Base-by-base conservation (phyloP, 2,888 invertebrate genomes). In the Hydroisotoma schaefferi region DNA sequence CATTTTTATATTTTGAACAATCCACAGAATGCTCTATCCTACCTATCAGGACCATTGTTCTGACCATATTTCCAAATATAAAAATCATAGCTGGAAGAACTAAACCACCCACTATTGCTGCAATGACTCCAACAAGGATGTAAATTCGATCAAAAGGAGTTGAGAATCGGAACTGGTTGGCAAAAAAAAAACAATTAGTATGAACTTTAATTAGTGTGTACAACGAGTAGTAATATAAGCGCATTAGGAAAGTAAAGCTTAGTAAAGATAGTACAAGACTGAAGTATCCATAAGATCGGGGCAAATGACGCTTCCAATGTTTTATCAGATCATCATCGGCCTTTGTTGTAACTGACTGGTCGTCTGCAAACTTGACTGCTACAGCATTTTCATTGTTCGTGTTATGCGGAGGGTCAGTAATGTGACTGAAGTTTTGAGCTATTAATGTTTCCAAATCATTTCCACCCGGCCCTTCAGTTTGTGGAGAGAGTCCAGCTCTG, bases 31-130 rank as follows among this genome's bases (percentile, higher is more conserved):
- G 40, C 5, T 15, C 4, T 5, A 40, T 40, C 10, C 38, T 37
- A n/a, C 15, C 10, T 6, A 48, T 28, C 15, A 23, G 18, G 15
- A 29, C 8, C 27, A 26, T 40, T 38, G 27, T 27, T 2, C 86
- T 76, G 2, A 85, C 84, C 75, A 86, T 84, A 75, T 86, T 85
- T 61, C 87, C 87, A 76, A 87, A 87, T 38, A 85, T 79, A 68
- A 86, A 82, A 27, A 85, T 81, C 22, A 84, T 82, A 54, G 83
- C 77, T 0, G 87, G 87, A 72, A 87, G 81, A 68, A 83, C 81
- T 4, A 81, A 74, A 0, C 87, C 88, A 1, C 85, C 83, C 23
- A 79, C 75, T 1, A 84, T 69, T 0, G 85, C 83, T 71, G 84
- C 77, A 25, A 86, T 49, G 51, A 85, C 68, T 26, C 83, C 86